Percentiles rank a stretch among this genome's conserved stretches.
phyloP scores from a whole-genome alignment of 2,888 invertebrate species.

The Cordilura impudica region DNA sequence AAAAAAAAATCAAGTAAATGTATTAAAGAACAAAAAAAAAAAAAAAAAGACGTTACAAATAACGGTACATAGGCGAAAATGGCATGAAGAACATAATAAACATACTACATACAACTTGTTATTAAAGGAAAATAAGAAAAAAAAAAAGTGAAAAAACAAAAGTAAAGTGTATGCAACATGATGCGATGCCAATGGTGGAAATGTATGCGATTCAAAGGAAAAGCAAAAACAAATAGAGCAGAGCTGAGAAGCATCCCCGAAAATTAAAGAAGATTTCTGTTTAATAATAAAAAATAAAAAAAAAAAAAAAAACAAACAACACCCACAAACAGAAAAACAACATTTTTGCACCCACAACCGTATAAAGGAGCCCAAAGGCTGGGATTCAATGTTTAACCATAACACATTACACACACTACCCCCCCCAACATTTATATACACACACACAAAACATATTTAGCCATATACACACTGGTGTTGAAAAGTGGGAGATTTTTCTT shows the following conservation, averaged over 20 bases:
- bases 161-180: slow-evolving; percentile 22
- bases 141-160: neutral
- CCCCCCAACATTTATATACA: neutral
- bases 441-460: neutral
- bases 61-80: slow-evolving; percentile 7
- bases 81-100: neutral
- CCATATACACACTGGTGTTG: slow-evolving; percentile 29
- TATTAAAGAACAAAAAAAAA: neutral
- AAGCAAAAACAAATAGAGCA: slow-evolving; percentile 41
- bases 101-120: neutral
- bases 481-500: slow-evolving; percentile 20
- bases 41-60: slow-evolving; percentile 22
- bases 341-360: slow-evolving; percentile 11
- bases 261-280: slow-evolving; percentile 34
- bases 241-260: slow-evolving; percentile 29
- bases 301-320: neutral
- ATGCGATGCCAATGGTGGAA: slow-evolving; percentile 34
- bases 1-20: slow-evolving; percentile 12
- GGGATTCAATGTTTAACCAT: neutral
- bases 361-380: neutral
- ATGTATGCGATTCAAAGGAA: slow-evolving; percentile 20
- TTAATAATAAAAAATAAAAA: neutral
- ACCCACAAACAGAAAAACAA: neutral
- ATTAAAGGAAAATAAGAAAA: neutral
- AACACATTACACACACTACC: neutral